Percentiles rank a stretch among this genome's conserved stretches.
phyloP scores from a whole-genome alignment of 2,888 invertebrate species.

The Congeria kusceri region DNA sequence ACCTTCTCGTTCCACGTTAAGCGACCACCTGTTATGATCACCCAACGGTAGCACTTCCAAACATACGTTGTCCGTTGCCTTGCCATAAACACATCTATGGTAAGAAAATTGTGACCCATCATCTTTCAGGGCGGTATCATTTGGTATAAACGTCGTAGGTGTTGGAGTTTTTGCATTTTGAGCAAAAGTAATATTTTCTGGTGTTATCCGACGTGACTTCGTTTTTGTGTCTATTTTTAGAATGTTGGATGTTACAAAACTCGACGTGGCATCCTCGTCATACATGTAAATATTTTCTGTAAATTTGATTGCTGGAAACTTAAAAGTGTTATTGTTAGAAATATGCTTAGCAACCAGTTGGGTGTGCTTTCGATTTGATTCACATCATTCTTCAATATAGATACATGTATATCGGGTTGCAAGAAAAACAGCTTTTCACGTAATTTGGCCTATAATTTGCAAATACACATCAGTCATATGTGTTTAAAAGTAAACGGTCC shows the following conservation, averaged over 20 bases:
- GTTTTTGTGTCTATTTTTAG: conserved; percentile 47
- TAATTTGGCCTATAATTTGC: no score
- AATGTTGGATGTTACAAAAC: conserved; percentile 38
- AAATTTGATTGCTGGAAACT: conserved; percentile 35
- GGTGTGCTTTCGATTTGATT: no score
- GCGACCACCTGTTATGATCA: conserved; percentile 64
- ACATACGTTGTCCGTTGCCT: conserved; percentile 57
- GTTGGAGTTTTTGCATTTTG: conserved; percentile 32
- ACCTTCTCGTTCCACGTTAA: conserved; percentile 75
- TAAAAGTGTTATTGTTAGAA: no score
- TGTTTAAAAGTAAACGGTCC: no score
- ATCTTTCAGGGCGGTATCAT: conserved; percentile 39
- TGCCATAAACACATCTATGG: conserved; percentile 60
- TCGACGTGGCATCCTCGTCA: conserved; percentile 40
- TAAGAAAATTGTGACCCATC: conserved; percentile 64
- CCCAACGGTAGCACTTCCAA: conserved; percentile 27
- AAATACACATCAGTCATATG: no score
- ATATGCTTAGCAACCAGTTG: no score
- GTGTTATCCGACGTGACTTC: conserved; percentile 6
- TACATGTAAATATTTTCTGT: conserved; percentile 55
- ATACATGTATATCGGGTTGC: no score
- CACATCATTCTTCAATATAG: no score
- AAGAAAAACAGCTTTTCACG: no score
- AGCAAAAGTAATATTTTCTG: conserved; percentile 30
- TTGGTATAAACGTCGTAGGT: background rate